Evolutionary conservation across 1,140 invertebrate species (phyloP).

Genomic region (Neoseiulus cucumeris): DNA sequence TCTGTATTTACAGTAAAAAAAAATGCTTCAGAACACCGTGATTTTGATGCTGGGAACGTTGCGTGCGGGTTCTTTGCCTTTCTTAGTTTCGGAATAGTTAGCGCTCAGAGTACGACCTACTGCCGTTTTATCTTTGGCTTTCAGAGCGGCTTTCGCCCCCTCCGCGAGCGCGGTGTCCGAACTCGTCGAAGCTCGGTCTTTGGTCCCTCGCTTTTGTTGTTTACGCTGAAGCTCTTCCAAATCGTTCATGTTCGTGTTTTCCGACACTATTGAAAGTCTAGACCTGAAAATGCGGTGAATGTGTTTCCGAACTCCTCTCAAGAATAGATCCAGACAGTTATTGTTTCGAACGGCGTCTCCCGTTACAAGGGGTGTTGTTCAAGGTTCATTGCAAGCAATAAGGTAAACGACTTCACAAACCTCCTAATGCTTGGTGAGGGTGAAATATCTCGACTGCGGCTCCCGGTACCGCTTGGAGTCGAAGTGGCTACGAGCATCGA

Average conservation of each 20-base stretch:
- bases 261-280: neutral
- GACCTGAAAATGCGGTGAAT: neutral
- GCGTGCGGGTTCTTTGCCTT: conserved; percentile 4
- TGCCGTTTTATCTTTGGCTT: neutral
- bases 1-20: too few relatives aligned
- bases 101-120: neutral
- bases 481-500: conserved; percentile 8
- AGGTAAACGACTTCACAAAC: too few relatives aligned
- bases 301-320: too few relatives aligned
- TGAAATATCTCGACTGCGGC: neutral
- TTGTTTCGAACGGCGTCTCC: too few relatives aligned
- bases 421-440: conserved; percentile 10
- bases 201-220: conserved; percentile 1
- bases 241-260: conserved; percentile 1
- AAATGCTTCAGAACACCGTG: neutral
- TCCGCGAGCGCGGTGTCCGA: conserved; percentile 10
- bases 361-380: too few relatives aligned
- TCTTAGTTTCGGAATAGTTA: neutral
- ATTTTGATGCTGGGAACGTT: conserved; percentile 5
- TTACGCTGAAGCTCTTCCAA: neutral
- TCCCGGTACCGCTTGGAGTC: neutral
- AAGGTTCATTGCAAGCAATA: too few relatives aligned
- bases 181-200: conserved; percentile 7
- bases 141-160: neutral
- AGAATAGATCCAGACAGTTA: too few relatives aligned